phyloP scores from a whole-genome alignment of 1,140 invertebrate genomes.

The Medauroidea extradentata region DNA sequence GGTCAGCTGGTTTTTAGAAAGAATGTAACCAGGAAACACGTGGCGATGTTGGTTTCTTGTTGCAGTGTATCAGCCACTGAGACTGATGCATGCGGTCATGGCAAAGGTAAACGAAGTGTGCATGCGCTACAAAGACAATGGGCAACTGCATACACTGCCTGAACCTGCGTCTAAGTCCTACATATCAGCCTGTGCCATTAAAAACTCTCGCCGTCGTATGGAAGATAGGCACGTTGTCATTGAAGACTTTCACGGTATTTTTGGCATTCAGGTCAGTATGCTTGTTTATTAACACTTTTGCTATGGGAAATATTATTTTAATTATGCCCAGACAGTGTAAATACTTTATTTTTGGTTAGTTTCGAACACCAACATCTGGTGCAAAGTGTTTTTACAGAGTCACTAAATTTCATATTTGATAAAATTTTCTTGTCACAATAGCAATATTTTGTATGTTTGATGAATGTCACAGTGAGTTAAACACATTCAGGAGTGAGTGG shows the following conservation, averaged over 20 bases:
- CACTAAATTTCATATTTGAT: no score
- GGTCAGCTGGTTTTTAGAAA: no score
- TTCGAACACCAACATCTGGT: no score
- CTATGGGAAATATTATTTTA: background rate
- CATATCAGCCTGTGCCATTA: conserved; percentile 60
- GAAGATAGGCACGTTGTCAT: conserved; percentile 81
- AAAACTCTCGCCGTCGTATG: conserved; percentile 77
- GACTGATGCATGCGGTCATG: conserved; percentile 67
- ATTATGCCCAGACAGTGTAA: background rate
- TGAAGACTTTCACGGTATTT: conserved; percentile 63
- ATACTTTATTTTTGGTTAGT: no score
- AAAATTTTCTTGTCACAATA: no score
- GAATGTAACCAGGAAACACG: no score
- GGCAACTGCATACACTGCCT: conserved; percentile 48
- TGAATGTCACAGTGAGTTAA: no score
- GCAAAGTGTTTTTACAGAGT: no score
- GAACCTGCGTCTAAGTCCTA: conserved; percentile 49
- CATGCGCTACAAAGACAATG: conserved; percentile 59
- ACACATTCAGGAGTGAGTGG: no score
- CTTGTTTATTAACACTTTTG: background rate
- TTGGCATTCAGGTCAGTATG: conserved; percentile 55
- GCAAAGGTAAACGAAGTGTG: conserved; percentile 65
- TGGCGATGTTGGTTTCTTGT: conserved; percentile 22
- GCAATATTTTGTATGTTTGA: no score
- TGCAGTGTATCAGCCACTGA: conserved; percentile 64